Percentiles rank a stretch among this genome's conserved stretches.
Conservation (phyloP, 2,113 vertebrate genomes). For the Ammospiza nelsoni region DNA sequence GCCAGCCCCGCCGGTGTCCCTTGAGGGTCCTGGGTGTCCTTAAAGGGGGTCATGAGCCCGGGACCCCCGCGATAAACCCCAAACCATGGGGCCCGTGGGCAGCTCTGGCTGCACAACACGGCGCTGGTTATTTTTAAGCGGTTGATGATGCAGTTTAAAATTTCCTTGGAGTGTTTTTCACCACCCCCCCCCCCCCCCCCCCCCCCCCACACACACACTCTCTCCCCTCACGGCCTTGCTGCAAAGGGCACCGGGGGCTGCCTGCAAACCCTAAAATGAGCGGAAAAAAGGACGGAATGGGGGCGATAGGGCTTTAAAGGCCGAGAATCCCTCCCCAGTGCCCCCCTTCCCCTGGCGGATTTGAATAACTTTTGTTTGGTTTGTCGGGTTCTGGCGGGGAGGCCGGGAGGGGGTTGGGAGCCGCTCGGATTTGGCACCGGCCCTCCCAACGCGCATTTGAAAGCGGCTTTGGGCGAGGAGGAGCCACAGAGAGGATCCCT, state of each 20-base stretch:
- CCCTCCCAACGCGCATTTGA: constrained; percentile 23
- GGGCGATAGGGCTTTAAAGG: neutral
- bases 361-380: constrained; percentile 54
- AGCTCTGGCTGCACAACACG: neutral
- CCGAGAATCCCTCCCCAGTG: neutral
- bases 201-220: no score
- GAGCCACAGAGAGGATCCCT: constrained; percentile 20
- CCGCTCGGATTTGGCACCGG: constrained; percentile 18
- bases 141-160: constrained; percentile 29
- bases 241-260: neutral
- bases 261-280: neutral
- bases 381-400: constrained; percentile 37
- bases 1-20: neutral
- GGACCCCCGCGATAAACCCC: neutral
- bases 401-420: constrained; percentile 52
- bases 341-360: neutral
- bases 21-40: neutral
- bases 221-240: neutral
- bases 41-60: neutral
- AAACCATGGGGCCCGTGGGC: neutral
- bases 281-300: neutral
- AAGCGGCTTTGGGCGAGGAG: constrained; percentile 30
- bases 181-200: no score
- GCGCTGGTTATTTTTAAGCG: constrained; percentile 23
- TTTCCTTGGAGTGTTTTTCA: neutral